phyloP scores from a whole-genome alignment of 2,113 vertebrate species.

The Phasianus colchicus region DNA sequence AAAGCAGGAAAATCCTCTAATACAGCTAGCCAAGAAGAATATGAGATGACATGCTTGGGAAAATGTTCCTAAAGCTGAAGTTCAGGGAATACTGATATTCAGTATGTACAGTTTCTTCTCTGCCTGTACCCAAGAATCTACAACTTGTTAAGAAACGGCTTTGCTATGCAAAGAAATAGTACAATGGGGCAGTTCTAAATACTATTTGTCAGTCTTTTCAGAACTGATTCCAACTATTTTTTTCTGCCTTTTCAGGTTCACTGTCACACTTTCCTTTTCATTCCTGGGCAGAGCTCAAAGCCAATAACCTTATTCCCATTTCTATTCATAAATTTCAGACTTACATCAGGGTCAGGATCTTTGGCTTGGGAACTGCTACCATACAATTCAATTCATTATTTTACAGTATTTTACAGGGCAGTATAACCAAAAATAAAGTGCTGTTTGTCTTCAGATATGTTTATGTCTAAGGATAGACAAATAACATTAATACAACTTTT shows the following conservation, averaged over 20 bases:
- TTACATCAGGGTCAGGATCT: neutral
- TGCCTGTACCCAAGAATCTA: neutral
- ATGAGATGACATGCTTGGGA: neutral
- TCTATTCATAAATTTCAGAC: neutral
- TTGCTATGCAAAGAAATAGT: neutral
- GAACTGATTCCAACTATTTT: neutral
- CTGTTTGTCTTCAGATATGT: neutral
- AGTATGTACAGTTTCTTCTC: neutral
- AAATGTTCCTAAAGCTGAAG: neutral
- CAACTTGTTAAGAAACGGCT: neutral
- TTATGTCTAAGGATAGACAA: neutral
- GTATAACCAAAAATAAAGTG: neutral
- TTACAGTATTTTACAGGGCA: neutral
- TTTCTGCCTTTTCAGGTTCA: neutral
- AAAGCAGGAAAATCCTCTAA: neutral
- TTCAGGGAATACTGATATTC: neutral
- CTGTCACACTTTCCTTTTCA: neutral
- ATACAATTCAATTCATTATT: neutral
- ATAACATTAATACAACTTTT: neutral
- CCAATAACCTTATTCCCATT: neutral
- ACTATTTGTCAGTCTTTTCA: neutral
- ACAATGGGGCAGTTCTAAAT: neutral
- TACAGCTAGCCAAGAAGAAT: neutral
- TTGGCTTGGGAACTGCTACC: neutral
- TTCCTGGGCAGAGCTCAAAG: neutral